phyloP scores from a whole-genome alignment of 2,888 invertebrate genomes.

The Drosophila pseudotalamancana region DNA sequence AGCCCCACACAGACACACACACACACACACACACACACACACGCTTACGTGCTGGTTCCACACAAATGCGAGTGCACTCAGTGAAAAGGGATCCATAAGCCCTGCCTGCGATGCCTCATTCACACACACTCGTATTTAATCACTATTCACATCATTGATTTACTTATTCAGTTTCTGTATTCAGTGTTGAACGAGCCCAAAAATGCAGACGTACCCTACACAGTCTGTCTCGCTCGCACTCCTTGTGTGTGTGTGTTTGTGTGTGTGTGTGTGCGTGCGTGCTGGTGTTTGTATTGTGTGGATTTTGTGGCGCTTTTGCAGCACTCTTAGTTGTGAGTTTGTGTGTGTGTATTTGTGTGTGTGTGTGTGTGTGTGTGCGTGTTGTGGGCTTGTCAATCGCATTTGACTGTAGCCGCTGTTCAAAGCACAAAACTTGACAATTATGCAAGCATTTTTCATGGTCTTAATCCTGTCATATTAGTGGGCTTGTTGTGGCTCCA shows the following conservation, averaged over 20 bases:
- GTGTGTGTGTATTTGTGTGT: constrained; percentile 1
- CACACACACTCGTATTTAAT: constrained; percentile 54
- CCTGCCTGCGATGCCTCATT: constrained; percentile 4
- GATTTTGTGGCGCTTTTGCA: constrained; percentile 65
- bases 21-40: not conserved
- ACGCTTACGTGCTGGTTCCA: constrained; percentile 19
- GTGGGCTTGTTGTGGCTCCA: constrained; percentile 10
- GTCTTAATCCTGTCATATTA: constrained; percentile 59
- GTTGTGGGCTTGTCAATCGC: constrained; percentile 54
- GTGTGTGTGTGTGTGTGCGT: constrained; percentile 11
- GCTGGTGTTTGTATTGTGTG: constrained; percentile 70
- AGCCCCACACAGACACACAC: not conserved
- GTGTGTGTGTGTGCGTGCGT: constrained; percentile 4
- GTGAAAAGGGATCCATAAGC: not conserved
- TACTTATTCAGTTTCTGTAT: constrained; percentile 68
- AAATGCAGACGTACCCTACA: constrained; percentile 49
- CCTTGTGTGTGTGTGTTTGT: not conserved
- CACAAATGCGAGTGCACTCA: constrained; percentile 24
- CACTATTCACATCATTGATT: constrained; percentile 74
- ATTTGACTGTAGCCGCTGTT: constrained; percentile 43
- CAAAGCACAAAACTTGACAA: constrained; percentile 57
- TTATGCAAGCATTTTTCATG: constrained; percentile 57
- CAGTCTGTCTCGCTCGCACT: constrained; percentile 2
- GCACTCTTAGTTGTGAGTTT: constrained; percentile 10
- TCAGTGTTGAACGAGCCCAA: constrained; percentile 25